These are phyloP conservation scores for Vespertilio murinus DNA, from an alignment of 2,797 vertebrate species.

Conservation along the genomic window DNA sequence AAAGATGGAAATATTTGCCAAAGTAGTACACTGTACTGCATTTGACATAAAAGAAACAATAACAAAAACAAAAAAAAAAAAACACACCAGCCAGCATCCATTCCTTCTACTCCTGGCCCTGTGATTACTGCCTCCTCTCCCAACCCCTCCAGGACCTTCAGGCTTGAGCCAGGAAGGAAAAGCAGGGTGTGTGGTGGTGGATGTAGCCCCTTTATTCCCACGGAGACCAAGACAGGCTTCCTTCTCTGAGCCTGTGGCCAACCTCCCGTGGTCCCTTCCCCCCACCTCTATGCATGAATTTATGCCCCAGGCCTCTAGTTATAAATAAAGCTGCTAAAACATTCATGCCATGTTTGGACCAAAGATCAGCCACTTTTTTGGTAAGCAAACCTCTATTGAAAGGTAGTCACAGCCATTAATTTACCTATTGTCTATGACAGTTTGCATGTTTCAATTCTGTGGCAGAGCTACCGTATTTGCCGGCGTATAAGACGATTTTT, in stretches of 20 bases:
- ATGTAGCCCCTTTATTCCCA: no score
- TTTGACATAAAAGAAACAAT: neutral
- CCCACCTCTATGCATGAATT: no score
- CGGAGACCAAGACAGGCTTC: no score
- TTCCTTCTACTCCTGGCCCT: no score
- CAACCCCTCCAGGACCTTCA: no score
- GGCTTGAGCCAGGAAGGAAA: no score
- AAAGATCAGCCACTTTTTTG: neutral
- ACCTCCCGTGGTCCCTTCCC: no score
- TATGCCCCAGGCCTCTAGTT: neutral
- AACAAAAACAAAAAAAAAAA: neutral
- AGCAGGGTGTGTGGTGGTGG: no score
- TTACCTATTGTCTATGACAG: neutral
- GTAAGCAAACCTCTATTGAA: neutral
- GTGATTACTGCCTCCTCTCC: no score
- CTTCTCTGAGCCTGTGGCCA: no score
- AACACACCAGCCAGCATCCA: fast-evolving
- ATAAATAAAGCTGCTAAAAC: neutral
- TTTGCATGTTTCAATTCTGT: neutral
- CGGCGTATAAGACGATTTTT: no score
- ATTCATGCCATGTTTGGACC: neutral
- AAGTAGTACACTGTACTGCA: neutral
- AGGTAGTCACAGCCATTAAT: neutral
- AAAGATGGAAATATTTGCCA: neutral
- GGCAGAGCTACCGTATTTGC: no score